phyloP scores from a whole-genome alignment of 1,140 invertebrate genomes.

The Bombus impatiens region DNA sequence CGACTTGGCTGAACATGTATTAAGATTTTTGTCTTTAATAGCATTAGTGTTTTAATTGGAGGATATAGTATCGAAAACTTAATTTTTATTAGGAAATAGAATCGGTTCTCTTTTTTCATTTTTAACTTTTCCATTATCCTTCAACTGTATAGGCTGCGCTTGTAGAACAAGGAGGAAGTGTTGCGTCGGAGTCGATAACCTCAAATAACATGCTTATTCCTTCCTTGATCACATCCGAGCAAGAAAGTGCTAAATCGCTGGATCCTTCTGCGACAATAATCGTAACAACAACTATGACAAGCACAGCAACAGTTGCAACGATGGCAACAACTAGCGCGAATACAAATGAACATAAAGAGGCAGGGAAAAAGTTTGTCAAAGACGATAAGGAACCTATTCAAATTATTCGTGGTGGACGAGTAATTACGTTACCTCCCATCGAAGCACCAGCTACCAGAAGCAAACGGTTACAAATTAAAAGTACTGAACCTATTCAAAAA shows the following conservation, averaged over 20 bases:
- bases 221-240: constrained; percentile 36
- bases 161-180: constrained; percentile 52
- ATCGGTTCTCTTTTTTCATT: constrained; percentile 7
- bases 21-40: constrained; percentile 24
- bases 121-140: not conserved
- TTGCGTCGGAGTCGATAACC: constrained; percentile 58
- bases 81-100: not conserved
- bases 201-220: constrained; percentile 29
- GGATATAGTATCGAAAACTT: not conserved
- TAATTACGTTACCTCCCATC: constrained; percentile 90
- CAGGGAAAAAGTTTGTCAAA: constrained; percentile 60
- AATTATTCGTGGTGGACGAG: constrained; percentile 87
- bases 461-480: constrained; percentile 79
- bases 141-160: constrained; percentile 62
- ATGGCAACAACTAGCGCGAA: not conserved
- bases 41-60: no score
- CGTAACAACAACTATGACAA: not conserved
- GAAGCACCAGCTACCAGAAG: constrained; percentile 89
- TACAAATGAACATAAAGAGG: constrained; percentile 15
- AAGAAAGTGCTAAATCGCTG: constrained; percentile 34
- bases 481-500: constrained; percentile 60
- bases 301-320: not conserved
- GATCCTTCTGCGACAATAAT: not conserved
- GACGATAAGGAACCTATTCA: constrained; percentile 85
- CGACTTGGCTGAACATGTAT: constrained; percentile 78